phyloP scores from a whole-genome alignment of 2,797 vertebrate species.

The Galaxias olidus region DNA sequence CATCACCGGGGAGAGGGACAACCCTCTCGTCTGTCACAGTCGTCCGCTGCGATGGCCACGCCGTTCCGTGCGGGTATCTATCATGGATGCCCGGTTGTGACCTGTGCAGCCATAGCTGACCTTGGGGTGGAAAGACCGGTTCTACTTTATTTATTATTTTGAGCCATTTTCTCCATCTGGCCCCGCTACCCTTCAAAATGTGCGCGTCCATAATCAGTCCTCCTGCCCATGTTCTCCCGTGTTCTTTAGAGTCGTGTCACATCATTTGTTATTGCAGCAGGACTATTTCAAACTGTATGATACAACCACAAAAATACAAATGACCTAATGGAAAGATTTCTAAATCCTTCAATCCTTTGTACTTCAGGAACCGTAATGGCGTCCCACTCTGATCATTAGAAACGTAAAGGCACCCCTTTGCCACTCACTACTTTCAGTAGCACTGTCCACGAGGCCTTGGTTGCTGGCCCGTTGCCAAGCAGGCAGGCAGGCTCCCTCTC shows the following conservation, averaged over 20 bases:
- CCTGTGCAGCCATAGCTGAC: conserved; percentile 27
- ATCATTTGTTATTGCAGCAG: too few species aligned
- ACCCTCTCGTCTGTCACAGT: conserved; percentile 5
- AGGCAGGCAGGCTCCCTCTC: neutral
- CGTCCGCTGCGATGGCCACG: too few species aligned
- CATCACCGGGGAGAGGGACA: conserved; percentile 12
- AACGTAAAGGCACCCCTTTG: neutral
- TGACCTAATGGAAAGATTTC: too few species aligned
- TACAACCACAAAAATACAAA: too few species aligned
- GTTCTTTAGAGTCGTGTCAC: too few species aligned
- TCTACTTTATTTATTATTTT: conserved; percentile 28
- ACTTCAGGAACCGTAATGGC: too few species aligned
- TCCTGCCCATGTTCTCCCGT: conserved; percentile 20
- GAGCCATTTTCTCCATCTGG: too few species aligned
- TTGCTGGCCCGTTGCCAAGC: too few species aligned
- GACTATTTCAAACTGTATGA: too few species aligned
- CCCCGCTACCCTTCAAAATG: conserved; percentile 24
- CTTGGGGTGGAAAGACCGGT: conserved; percentile 34
- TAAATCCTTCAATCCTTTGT: too few species aligned
- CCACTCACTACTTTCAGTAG: conserved; percentile 20
- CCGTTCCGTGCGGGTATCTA: conserved; percentile 32
- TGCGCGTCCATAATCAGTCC: conserved; percentile 18
- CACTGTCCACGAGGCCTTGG: neutral
- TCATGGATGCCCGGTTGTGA: conserved; percentile 40
- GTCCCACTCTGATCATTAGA: too few species aligned